Evolutionary conservation across 2,113 vertebrate species (phyloP).

Genomic region (Mionectes macconnelli): DNA sequence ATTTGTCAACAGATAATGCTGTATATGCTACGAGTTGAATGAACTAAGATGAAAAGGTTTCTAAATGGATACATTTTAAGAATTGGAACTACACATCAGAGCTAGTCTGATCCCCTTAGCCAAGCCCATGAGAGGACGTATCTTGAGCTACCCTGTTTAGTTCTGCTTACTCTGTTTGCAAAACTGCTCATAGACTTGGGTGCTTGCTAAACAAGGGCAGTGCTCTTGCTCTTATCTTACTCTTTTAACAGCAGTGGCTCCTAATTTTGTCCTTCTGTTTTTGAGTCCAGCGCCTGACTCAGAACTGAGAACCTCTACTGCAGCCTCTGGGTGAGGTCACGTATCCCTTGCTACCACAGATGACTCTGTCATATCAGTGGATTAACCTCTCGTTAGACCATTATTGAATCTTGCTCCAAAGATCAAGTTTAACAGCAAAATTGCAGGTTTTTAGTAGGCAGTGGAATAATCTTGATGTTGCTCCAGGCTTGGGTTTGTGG

Average conservation of each 20-base stretch:
- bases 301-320: neutral
- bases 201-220: neutral
- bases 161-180: neutral
- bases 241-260: neutral
- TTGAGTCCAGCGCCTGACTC: neutral
- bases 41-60: neutral
- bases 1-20: neutral
- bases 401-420: neutral
- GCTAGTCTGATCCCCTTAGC: neutral
- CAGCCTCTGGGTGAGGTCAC: neutral
- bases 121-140: neutral
- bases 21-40: fast-evolving
- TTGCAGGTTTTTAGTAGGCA: neutral
- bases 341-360: neutral
- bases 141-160: neutral
- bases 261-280: neutral
- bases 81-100: neutral
- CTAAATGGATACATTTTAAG: neutral
- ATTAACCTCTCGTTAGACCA: neutral
- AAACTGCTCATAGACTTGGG: neutral
- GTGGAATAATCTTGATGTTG: neutral
- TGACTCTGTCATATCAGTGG: neutral
- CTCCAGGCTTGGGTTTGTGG: neutral
- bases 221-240: fast-evolving
- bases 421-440: neutral